Conservation (phyloP, 2,888 invertebrate genomes). For the Tromatobia lineatoria region DNA sequence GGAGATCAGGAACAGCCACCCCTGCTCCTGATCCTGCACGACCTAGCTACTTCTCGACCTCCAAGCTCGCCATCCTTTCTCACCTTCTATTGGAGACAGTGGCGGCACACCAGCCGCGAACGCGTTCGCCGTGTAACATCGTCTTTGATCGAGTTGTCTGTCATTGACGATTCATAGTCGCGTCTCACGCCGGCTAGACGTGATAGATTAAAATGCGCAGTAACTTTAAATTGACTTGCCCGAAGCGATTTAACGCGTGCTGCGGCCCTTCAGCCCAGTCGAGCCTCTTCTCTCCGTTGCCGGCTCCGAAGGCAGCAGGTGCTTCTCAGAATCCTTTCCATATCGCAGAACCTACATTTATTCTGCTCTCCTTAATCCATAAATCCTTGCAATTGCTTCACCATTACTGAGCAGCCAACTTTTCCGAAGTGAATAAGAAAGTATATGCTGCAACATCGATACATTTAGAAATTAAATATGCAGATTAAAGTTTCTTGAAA, state of each 20-base stretch:
- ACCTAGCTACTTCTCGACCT: constrained; percentile 32
- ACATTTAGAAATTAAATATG: constrained; percentile 5
- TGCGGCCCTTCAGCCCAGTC: constrained; percentile 8
- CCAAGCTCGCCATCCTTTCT: constrained; percentile 44
- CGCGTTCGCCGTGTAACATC: constrained; percentile 65
- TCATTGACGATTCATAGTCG: constrained; percentile 79
- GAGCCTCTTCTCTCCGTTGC: constrained; percentile 3
- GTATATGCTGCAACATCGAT: not conserved
- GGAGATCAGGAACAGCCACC: constrained; percentile 32
- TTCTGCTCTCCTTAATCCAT: not conserved
- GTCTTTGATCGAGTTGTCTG: constrained; percentile 79
- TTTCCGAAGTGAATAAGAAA: not conserved
- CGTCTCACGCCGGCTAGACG: constrained; percentile 65
- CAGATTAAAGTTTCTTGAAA: not conserved
- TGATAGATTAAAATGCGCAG: constrained; percentile 76
- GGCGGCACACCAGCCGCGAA: constrained; percentile 24
- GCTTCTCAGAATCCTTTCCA: not conserved
- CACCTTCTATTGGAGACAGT: constrained; percentile 51
- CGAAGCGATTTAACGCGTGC: constrained; percentile 59
- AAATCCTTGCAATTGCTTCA: not conserved
- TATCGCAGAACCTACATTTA: constrained; percentile 3
- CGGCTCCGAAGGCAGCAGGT: not conserved
- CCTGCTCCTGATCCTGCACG: constrained; percentile 52
- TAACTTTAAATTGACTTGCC: constrained; percentile 78
- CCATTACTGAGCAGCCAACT: not conserved